phyloP scores from a whole-genome alignment of 2,888 invertebrate species.

The Ennomos fuscantarius region DNA sequence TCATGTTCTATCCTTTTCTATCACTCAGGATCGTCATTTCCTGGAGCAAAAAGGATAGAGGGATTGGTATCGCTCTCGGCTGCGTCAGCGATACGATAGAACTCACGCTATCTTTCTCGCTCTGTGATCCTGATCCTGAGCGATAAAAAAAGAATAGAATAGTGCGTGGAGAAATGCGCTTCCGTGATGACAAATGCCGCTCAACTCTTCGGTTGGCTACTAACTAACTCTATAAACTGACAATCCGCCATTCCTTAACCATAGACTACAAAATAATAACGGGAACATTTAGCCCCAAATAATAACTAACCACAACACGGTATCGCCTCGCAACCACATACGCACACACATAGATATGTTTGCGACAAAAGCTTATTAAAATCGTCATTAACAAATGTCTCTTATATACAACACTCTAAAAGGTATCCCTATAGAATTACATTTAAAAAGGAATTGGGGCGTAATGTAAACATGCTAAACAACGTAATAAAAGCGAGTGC shows the following conservation, averaged over 20 bases:
- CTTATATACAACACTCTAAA: constrained; percentile 62
- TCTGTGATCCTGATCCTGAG: too few relatives aligned
- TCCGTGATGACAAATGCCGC: too few relatives aligned
- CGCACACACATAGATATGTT: constrained; percentile 75
- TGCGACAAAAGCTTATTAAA: constrained; percentile 80
- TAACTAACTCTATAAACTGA: not conserved
- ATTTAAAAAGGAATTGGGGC: constrained; percentile 67
- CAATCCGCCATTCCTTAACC: constrained; percentile 31
- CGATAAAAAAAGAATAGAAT: too few relatives aligned
- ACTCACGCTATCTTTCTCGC: too few relatives aligned
- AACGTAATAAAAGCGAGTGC: constrained; percentile 54
- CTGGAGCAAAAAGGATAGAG: too few relatives aligned
- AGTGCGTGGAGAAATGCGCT: too few relatives aligned
- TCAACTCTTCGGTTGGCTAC: too few relatives aligned
- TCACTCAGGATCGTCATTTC: too few relatives aligned
- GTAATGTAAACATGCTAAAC: constrained; percentile 59
- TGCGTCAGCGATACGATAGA: too few relatives aligned
- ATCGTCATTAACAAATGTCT: constrained; percentile 57
- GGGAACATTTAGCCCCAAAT: constrained; percentile 26
- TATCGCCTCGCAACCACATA: constrained; percentile 59
- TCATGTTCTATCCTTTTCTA: too few relatives aligned
- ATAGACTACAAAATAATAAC: constrained; percentile 19
- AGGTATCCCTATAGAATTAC: constrained; percentile 60
- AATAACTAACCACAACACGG: constrained; percentile 36
- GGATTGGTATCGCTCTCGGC: too few relatives aligned